Percentiles rank a stretch among this genome's conserved stretches.
These are phyloP conservation scores for Eciton burchellii DNA, from an alignment of 1,140 invertebrate genomes.

Conservation along the genomic window DNA sequence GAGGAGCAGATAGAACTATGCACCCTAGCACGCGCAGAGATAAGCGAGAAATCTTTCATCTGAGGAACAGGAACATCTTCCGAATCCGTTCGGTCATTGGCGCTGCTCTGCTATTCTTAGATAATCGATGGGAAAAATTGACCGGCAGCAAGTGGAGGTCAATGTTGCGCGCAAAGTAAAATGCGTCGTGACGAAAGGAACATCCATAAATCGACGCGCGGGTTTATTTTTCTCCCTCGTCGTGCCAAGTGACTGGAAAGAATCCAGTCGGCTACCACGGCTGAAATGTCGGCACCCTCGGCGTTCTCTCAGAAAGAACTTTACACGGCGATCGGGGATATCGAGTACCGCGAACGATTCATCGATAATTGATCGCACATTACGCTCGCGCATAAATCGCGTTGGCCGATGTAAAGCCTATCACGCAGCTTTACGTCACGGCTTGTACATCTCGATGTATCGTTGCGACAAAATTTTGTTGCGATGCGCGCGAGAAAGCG, in stretches of 20 bases:
- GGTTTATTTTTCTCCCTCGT: conserved; percentile 42
- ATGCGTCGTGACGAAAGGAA: conserved; percentile 35
- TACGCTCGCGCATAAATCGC: conserved; percentile 30
- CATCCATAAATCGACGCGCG: conserved; percentile 53
- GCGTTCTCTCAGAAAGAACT: conserved; percentile 10
- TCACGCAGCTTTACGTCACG: background rate
- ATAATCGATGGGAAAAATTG: conserved; percentile 33
- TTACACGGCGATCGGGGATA: conserved; percentile 34
- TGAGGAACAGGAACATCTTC: background rate
- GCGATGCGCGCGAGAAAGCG: background rate
- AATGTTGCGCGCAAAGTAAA: conserved; percentile 17
- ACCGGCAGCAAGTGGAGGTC: background rate
- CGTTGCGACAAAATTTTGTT: conserved; percentile 19
- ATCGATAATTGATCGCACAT: conserved; percentile 64
- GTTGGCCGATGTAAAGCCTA: conserved; percentile 37
- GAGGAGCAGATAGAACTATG: background rate
- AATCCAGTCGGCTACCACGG: conserved; percentile 50
- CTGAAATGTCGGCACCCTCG: conserved; percentile 41
- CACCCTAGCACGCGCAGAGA: background rate
- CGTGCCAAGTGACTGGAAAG: conserved; percentile 56
- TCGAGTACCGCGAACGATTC: conserved; percentile 35
- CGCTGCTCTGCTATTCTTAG: background rate
- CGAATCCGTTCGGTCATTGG: background rate
- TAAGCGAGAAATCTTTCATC: background rate
- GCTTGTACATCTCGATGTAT: background rate